phyloP scores from a whole-genome alignment of 2,797 vertebrate genomes.

The Phoebastria nigripes region DNA sequence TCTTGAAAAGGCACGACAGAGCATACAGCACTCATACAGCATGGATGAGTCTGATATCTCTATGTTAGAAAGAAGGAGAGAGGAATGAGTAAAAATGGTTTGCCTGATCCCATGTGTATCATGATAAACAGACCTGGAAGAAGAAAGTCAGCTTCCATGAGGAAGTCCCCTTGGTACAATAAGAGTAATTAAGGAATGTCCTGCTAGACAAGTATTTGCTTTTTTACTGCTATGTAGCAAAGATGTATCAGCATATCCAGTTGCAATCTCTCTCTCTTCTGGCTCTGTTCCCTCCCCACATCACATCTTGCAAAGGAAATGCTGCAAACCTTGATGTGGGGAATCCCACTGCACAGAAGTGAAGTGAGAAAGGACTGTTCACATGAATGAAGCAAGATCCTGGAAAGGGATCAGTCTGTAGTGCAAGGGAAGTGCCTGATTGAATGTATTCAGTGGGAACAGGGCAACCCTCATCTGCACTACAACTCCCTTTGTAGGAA shows the following conservation, averaged over 20 bases:
- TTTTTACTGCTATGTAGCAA: background rate
- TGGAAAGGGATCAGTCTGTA: background rate
- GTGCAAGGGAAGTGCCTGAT: background rate
- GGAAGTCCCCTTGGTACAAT: background rate
- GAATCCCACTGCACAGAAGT: background rate
- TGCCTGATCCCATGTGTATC: accelerated
- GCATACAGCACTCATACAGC: background rate
- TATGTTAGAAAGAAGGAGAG: background rate
- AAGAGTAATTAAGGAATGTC: background rate
- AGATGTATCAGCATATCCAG: background rate
- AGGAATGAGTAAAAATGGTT: background rate
- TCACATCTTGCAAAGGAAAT: background rate
- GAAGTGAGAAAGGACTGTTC: background rate
- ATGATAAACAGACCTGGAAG: background rate
- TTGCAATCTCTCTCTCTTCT: background rate
- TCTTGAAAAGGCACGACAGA: background rate
- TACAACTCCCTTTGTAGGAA: background rate
- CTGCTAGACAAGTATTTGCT: background rate
- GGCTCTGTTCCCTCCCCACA: background rate
- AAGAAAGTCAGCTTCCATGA: background rate
- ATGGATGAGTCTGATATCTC: background rate
- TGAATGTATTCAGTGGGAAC: background rate
- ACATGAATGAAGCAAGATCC: background rate
- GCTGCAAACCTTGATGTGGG: background rate
- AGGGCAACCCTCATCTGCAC: background rate